Percentiles rank a stretch among this genome's conserved stretches.
Evolutionary conservation across 2,888 invertebrate species (phyloP).

Genomic region (Lycia hirtaria): DNA sequence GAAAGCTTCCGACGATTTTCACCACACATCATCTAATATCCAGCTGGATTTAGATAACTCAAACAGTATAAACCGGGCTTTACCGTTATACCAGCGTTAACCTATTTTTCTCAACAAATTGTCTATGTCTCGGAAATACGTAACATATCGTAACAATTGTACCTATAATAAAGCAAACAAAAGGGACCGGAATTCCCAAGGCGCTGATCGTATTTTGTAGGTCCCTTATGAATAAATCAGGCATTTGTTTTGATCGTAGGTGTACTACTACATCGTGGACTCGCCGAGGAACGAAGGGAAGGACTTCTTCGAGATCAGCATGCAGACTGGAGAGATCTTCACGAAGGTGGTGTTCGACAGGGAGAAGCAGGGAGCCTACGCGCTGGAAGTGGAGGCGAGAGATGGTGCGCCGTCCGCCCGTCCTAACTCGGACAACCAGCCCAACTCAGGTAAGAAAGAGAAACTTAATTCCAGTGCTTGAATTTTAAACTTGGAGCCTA

Average conservation of each 20-base stretch:
- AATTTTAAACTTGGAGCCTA: slow-evolving; percentile 9
- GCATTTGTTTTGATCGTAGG: slow-evolving; percentile 83
- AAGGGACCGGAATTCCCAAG: slow-evolving; percentile 49
- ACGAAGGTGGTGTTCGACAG: slow-evolving; percentile 98
- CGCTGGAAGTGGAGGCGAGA: slow-evolving; percentile 97
- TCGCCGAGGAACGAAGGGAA: slow-evolving; percentile 96
- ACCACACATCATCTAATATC: slow-evolving; percentile 34
- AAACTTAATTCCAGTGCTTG: background rate
- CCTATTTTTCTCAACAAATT: slow-evolving; percentile 41
- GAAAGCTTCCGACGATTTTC: slow-evolving; percentile 26
- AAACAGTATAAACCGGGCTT: slow-evolving; percentile 30
- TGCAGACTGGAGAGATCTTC: slow-evolving; percentile 97
- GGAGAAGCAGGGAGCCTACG: slow-evolving; percentile 98
- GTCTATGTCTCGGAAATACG: slow-evolving; percentile 39
- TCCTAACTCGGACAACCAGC: slow-evolving; percentile 96
- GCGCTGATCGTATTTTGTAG: slow-evolving; percentile 49
- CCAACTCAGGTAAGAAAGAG: slow-evolving; percentile 93
- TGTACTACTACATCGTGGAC: slow-evolving; percentile 96
- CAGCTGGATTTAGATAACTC: slow-evolving; percentile 31
- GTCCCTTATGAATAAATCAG: slow-evolving; percentile 55
- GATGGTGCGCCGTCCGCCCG: slow-evolving; percentile 98
- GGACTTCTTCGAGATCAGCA: slow-evolving; percentile 98
- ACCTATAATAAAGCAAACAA: slow-evolving; percentile 51
- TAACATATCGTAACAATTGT: slow-evolving; percentile 39
- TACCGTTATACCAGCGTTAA: slow-evolving; percentile 36